Evolutionary conservation across 2,797 vertebrate species (phyloP), one percentile per base, ranked within the genome.

Genomic region (Zonotrichia albicollis): DNA sequence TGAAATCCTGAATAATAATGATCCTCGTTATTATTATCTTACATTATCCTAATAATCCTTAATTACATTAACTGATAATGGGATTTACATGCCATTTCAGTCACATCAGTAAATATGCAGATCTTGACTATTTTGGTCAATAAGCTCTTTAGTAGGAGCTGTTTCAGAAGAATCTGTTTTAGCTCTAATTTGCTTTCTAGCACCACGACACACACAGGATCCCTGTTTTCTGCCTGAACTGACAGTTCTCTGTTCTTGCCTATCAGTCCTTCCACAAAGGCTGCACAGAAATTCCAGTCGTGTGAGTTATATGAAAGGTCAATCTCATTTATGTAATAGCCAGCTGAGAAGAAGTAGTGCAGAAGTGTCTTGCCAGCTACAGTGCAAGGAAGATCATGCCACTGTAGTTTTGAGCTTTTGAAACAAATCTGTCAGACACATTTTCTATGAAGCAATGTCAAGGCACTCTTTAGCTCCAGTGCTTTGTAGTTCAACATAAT

Each of bases 171-270:
- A 32, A 72, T 68, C 43, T 68, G 0, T 36, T 10, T 29, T 50
- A 51, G 48, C 19, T 94, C 10, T 67, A 42, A 60, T 55, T 17
- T 10, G 17, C 60, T 89, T 91, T 53, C 57, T 57, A 85, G 54
- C 55, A 32, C 32, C 5, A 38, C 0, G 1, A 40, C 46, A 38
- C 20, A 14, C 16, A 17, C 3, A 14, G 46, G 43, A 62, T 73
- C 50, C 51, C 72, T 46, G 46, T 45, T 53, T 85, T 71, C 79
- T 86, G 84, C 46, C 51, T 51, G 73, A 85, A 73, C 58, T 50
- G 80, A 16, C 79, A 67, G 66, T 55, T 92, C 83, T 89, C 85
- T 96, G 55, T 81, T 91, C 75, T 73, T 74, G n/a, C 75, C 68
- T 45, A 42, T 68, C 68, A 68, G 38, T 46, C 76, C 70, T 93